Percentiles rank a stretch among this genome's conserved stretches.
These are phyloP conservation scores for Phataginus tetradactyla DNA, from an alignment of 2,797 vertebrate species.

Conservation along the genomic window DNA sequence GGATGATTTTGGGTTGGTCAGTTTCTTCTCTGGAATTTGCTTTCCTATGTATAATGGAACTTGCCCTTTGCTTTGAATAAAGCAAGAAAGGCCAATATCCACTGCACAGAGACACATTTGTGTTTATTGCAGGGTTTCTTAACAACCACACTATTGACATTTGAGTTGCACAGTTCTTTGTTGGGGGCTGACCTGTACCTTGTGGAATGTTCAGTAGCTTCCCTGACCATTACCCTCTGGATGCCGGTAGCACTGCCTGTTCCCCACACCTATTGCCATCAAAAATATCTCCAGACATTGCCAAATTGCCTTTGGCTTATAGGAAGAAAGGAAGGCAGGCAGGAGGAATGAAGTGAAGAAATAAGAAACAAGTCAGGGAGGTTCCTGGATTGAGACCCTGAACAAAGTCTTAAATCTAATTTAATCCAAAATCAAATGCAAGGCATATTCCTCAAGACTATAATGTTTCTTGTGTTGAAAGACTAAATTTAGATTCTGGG, in stretches of 20 bases:
- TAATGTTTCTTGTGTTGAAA: neutral
- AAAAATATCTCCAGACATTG: neutral
- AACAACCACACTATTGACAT: neutral
- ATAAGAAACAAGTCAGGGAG: neutral
- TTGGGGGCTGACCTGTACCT: neutral
- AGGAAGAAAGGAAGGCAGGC: neutral
- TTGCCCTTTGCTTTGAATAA: conserved; percentile 42
- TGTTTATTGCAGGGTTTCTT: neutral
- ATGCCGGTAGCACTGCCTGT: neutral
- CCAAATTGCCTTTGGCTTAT: neutral
- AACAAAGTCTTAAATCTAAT: neutral
- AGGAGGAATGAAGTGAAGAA: neutral
- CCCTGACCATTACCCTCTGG: neutral
- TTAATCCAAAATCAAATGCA: neutral
- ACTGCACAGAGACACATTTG: neutral
- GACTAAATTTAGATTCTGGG: neutral
- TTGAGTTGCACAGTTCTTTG: neutral
- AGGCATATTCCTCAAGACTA: neutral
- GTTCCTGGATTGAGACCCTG: neutral
- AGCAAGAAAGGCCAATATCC: neutral
- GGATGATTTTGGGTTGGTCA: neutral
- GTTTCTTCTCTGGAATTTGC: conserved; percentile 20
- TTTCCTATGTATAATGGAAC: neutral
- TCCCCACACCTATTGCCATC: neutral
- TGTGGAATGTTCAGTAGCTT: neutral